Evolutionary conservation across 1,140 invertebrate species (phyloP), one percentile per base, ranked within the genome.

Genomic region (Macrocentrus cingulum): DNA sequence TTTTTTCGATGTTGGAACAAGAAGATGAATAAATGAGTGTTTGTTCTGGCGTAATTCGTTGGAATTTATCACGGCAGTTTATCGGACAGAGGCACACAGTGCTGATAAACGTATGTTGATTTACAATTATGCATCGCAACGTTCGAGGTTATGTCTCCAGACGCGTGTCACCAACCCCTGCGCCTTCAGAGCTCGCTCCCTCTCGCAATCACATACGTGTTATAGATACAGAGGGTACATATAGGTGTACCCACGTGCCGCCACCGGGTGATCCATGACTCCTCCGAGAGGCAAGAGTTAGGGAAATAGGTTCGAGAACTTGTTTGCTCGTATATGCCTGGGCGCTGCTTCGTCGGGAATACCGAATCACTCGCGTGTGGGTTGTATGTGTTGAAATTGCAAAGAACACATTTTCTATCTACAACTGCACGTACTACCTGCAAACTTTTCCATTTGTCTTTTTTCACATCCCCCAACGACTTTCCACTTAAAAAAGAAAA

Each of bases 221-320:
- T 6, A 49, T 34, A 13, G 18, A 11, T 7, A 41, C 36, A 16
- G 1, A 32, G 16, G 25, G 29, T 50, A 50, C 42, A 34, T 48
- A 41, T 15, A 41, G 50, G 23, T 23, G 65, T 62, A 65, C 63
- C 56, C 25, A 59, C 69, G 69, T 64, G 61, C 71, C 52, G 68
- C 68, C 69, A 71, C 65, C 52, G 25, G 61, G 71, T 80, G 76
- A 80, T 80, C 72, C 76, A 80, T 80, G 69, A 70, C 71, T 77
- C 77, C 75, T 78, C 66, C 59, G 76, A 76, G 75, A 76, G 67
- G 68, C 59, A 71, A 71, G 68, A 76, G 72, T 73, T 71, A 72
- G 71, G 76, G 75, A 80, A 80, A 79, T 80, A 75, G 76, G 74
- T 78, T 78, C 64, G 67, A 63, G 71, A 79, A 80, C 72, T 80